Evolutionary conservation across 2,113 vertebrate species (phyloP).

Genomic region (Pachycephala philippinensis): DNA sequence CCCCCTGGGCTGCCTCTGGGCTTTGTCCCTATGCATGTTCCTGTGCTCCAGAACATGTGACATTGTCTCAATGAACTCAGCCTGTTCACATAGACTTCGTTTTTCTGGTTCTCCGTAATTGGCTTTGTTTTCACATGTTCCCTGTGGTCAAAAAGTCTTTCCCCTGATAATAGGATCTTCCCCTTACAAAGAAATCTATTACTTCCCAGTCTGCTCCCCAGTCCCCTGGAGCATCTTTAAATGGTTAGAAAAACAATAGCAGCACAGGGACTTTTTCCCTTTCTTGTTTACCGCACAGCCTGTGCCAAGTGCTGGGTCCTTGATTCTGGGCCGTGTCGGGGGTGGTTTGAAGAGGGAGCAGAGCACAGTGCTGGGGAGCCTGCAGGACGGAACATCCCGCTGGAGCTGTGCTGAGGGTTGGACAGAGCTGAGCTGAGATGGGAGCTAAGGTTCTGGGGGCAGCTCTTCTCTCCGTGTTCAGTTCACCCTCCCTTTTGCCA

Average conservation of each 20-base stretch:
- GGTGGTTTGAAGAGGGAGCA: not conserved
- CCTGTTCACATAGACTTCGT: not conserved
- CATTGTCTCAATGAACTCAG: not conserved
- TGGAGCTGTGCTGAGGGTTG: not conserved
- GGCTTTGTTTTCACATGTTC: not conserved
- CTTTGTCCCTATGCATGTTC: not conserved
- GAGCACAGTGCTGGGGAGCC: not conserved
- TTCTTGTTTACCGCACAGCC: not conserved
- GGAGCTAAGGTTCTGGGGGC: fast-evolving
- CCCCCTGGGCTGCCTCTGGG: fast-evolving
- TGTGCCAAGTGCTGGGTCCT: not conserved
- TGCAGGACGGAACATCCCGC: not conserved
- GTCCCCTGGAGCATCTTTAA: not conserved
- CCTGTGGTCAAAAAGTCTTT: not conserved
- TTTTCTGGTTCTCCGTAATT: not conserved
- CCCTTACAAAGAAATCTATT: not conserved
- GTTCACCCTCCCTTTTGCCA: not conserved
- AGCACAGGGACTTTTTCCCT: not conserved
- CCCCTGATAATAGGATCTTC: not conserved
- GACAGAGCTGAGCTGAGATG: not conserved
- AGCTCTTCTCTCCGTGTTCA: not conserved
- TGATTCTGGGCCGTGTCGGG: not conserved
- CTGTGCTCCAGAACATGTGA: not conserved
- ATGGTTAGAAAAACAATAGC: not conserved
- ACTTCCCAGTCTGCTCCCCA: not conserved